Evolutionary conservation across 2,888 invertebrate species (phyloP).

Genomic region (Oasisia sp.): DNA sequence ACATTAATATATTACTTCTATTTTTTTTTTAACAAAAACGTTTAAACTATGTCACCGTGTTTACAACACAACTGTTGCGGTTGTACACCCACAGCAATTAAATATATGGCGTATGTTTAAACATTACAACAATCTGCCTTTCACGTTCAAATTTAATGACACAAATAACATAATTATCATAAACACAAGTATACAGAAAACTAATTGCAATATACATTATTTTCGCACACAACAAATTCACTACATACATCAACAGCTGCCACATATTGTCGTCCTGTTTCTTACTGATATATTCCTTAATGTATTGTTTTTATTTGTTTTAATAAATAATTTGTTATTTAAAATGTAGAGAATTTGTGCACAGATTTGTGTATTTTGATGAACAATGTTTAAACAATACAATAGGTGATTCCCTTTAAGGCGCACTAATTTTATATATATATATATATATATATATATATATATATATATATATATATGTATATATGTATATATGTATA

Average conservation of each 20-base stretch:
- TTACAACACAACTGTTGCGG: too few relatives aligned
- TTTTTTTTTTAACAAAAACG: too few relatives aligned
- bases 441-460: too few relatives aligned
- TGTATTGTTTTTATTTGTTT: too few relatives aligned
- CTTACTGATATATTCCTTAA: not conserved
- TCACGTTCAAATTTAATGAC: slow-evolving; percentile 13
- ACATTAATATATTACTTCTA: too few relatives aligned
- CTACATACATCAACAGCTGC: not conserved
- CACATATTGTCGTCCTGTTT: not conserved
- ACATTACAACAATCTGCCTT: not conserved
- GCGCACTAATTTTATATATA: not conserved
- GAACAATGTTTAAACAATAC: not conserved
- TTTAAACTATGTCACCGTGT: too few relatives aligned
- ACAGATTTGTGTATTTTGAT: not conserved
- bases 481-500: too few relatives aligned
- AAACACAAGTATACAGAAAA: not conserved
- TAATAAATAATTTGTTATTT: too few relatives aligned
- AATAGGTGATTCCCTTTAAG: not conserved
- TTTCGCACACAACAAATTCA: not conserved
- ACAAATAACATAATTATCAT: not conserved
- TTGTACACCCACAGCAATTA: not conserved
- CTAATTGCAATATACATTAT: not conserved
- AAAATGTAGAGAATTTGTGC: not conserved
- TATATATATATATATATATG: too few relatives aligned
- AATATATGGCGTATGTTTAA: not conserved